Percentiles rank a stretch among this genome's conserved stretches.
These are phyloP conservation scores for Erebia palarica DNA, from an alignment of 2,888 invertebrate genomes.

Conservation along the genomic window DNA sequence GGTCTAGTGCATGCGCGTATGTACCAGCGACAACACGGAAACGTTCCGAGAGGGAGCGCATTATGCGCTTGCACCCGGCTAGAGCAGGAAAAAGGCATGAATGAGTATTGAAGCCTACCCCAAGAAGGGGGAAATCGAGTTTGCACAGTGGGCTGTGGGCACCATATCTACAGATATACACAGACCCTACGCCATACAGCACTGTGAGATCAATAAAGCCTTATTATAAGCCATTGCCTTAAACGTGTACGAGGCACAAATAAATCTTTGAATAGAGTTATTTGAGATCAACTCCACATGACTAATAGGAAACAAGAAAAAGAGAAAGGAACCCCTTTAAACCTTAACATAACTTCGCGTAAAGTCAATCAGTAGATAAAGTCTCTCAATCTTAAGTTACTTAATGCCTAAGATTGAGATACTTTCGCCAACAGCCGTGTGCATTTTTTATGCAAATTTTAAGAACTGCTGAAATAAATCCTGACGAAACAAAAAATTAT, in stretches of 20 bases:
- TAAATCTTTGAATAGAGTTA: background rate
- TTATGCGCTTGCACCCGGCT: constrained; percentile 58
- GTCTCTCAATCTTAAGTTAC: no score
- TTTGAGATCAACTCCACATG: background rate
- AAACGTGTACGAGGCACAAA: constrained; percentile 39
- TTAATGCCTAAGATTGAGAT: no score
- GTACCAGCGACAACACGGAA: constrained; percentile 75
- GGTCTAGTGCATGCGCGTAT: constrained; percentile 80
- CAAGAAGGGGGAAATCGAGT: constrained; percentile 80
- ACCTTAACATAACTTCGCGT: background rate
- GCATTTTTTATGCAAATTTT: no score
- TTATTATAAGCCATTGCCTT: constrained; percentile 38
- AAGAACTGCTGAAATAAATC: no score
- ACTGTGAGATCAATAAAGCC: constrained; percentile 68
- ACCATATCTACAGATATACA: constrained; percentile 71
- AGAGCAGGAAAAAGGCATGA: constrained; percentile 78
- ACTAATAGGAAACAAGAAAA: background rate
- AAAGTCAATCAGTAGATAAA: background rate
- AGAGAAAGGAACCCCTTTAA: background rate
- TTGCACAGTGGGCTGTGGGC: constrained; percentile 69
- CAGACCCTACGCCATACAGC: constrained; percentile 57
- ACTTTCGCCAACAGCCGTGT: no score
- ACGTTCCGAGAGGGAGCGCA: constrained; percentile 65
- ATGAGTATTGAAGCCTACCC: constrained; percentile 81
- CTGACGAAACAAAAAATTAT: no score